Conservation (phyloP, 35 echinoderm and acorn worm genomes). For the Ophiothrix spiculata region DNA sequence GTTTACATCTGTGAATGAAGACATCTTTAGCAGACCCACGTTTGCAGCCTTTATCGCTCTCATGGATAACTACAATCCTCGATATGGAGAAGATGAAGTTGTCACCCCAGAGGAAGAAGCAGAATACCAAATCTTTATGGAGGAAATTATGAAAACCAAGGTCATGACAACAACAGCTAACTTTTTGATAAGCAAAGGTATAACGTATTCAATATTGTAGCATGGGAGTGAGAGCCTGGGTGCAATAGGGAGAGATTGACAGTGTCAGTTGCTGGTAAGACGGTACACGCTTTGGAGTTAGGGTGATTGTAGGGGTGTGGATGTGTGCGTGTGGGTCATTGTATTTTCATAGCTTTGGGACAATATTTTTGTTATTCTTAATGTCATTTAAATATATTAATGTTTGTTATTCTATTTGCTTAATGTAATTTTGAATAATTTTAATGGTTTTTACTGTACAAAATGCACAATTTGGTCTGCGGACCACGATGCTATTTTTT, state of each 20-base stretch:
- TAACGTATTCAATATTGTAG: neutral
- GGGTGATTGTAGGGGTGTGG: no score
- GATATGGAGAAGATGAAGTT: conserved; percentile 21
- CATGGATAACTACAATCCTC: conserved; percentile 69
- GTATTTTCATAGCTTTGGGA: no score
- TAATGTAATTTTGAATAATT: no score
- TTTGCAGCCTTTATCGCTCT: conserved; percentile 49
- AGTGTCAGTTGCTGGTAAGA: no score
- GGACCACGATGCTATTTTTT: no score
- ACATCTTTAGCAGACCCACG: conserved; percentile 25
- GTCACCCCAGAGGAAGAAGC: conserved; percentile 30
- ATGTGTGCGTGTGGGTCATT: no score
- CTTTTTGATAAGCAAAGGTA: conserved; percentile 58
- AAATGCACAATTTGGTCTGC: no score
- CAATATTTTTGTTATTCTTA: no score
- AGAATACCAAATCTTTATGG: conserved; percentile 60
- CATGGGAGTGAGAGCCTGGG: neutral
- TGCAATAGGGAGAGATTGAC: neutral
- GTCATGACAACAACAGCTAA: conserved; percentile 55
- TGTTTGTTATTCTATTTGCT: no score
- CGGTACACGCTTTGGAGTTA: no score
- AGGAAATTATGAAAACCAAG: conserved; percentile 61
- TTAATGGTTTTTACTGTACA: no score
- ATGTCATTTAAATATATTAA: no score
- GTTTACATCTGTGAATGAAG: neutral